Evolutionary conservation across 1,140 invertebrate species (phyloP).

Genomic region (Trichonephila clavipes): DNA sequence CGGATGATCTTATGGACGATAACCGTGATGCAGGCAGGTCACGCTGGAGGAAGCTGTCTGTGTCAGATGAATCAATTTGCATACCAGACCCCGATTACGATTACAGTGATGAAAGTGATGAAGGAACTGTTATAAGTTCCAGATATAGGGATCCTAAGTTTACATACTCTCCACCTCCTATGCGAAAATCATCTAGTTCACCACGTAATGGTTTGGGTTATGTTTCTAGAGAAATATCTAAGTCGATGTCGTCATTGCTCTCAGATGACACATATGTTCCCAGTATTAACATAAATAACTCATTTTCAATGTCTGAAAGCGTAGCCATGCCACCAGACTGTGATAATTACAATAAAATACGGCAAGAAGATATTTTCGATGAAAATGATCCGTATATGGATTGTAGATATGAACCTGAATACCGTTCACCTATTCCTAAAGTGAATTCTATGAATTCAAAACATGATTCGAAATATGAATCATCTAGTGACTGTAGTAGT

Average conservation of each 20-base stretch:
- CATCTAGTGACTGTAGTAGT: slow-evolving; percentile 72
- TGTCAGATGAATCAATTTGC: slow-evolving; percentile 61
- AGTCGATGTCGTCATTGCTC: slow-evolving; percentile 73
- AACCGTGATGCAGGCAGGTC: neutral
- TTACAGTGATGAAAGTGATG: slow-evolving; percentile 70
- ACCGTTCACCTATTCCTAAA: neutral
- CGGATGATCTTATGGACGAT: neutral
- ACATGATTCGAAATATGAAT: slow-evolving; percentile 69
- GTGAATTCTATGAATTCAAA: slow-evolving; percentile 37
- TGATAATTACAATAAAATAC: slow-evolving; percentile 42
- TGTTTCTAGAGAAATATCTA: slow-evolving; percentile 68
- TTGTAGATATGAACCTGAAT: slow-evolving; percentile 19
- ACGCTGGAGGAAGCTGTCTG: slow-evolving; percentile 59
- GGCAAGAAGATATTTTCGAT: neutral
- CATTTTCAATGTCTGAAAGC: slow-evolving; percentile 24
- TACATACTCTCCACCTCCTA: slow-evolving; percentile 65
- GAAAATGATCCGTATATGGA: neutral
- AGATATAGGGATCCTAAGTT: slow-evolving; percentile 64
- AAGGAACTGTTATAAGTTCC: slow-evolving; percentile 33
- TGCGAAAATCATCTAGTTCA: slow-evolving; percentile 32
- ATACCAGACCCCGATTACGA: slow-evolving; percentile 76
- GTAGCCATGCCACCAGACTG: slow-evolving; percentile 5
- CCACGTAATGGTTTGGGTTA: slow-evolving; percentile 40
- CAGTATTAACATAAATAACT: slow-evolving; percentile 59
- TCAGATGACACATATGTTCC: slow-evolving; percentile 69